Conservation (phyloP, 2,888 invertebrate genomes). For the Coleophora flavipennella region DNA sequence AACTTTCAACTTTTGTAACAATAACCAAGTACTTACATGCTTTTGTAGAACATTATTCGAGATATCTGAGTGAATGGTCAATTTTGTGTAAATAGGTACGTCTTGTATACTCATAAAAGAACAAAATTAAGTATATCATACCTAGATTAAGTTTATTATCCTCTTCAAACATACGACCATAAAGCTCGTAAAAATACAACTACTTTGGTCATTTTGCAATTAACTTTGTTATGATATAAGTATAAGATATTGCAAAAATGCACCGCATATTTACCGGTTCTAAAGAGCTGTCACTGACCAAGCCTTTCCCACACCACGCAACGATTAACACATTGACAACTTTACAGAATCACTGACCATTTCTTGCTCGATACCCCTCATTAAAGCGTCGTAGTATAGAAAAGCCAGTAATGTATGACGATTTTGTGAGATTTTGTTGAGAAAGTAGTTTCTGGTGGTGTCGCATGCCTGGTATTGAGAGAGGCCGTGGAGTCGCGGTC, state of each 20-base stretch:
- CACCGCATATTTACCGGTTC: slow-evolving; percentile 25
- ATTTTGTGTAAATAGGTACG: no score
- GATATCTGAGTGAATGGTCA: no score
- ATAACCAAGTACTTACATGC: slow-evolving; percentile 17
- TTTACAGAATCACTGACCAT: slow-evolving; percentile 26
- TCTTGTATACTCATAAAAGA: no score
- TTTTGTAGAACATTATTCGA: no score
- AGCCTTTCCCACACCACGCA: slow-evolving; percentile 29
- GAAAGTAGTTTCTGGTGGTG: slow-evolving; percentile 27
- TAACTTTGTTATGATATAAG: slow-evolving; percentile 17
- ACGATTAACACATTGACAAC: slow-evolving; percentile 15
- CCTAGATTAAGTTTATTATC: no score
- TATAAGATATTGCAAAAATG: slow-evolving; percentile 27
- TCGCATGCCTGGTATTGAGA: slow-evolving; percentile 58
- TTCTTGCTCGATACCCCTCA: slow-evolving; percentile 22
- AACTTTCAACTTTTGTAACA: background rate
- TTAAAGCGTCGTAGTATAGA: slow-evolving; percentile 10
- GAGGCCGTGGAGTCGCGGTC: slow-evolving; percentile 57
- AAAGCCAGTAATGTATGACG: slow-evolving; percentile 37
- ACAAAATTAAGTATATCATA: no score
- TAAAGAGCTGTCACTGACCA: slow-evolving; percentile 41
- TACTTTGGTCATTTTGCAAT: no score
- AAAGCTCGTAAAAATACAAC: no score
- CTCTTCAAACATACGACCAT: no score
- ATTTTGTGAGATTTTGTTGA: slow-evolving; percentile 20